Evolutionary conservation across 2,888 invertebrate genomes (phyloP), one percentile per base, ranked within the genome.

Genomic region (Cosmopolites sordidus): DNA sequence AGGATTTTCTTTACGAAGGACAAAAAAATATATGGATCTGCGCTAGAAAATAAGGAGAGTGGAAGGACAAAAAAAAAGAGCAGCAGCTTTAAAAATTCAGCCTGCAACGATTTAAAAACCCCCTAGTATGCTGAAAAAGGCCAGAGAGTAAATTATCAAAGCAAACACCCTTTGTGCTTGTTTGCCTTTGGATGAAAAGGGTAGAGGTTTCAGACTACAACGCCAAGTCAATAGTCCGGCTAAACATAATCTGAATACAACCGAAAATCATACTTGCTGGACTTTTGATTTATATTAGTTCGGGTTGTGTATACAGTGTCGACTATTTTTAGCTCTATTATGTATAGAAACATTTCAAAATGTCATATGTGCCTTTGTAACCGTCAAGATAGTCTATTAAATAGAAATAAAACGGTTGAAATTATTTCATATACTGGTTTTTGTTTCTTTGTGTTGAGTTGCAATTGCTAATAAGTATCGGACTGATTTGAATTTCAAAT

Each of bases 151-250:
- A 54, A 49, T 49, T 54, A 49, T 50, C 46, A 54, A 43, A 46
- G 50, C 47, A 50, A 54, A 54, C 50, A 54, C 22, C 50, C 46
- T 54, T 42, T 54, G 54, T 54, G 47, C 33, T 51, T 54, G 50
- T 50, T 54, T 50, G 50, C 50, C 38, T 49, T 49, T 54, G 45
- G 45, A 50, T 54, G 27, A 54, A 54, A 54, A 47, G 46, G 51
- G 30, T 51, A 51, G 45, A 39, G 51, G 45, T 29, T 51, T 45
- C 18, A 51, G 30, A 51, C 16, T 33, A 51, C 45, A 45, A 41
- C 51, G 51, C 43, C 51, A 51, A 51, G 51, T 51, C 51, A 51
- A 51, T 51, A 51, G 51, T 51, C 41, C 45, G 15, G 45, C 45
- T 45, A 41, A 51, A 51, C 44, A 45, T 27, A 51, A 43, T 43